These are phyloP conservation scores for Aradophagus sp. DNA, from an alignment of 1,140 invertebrate genomes.

Conservation along the genomic window DNA sequence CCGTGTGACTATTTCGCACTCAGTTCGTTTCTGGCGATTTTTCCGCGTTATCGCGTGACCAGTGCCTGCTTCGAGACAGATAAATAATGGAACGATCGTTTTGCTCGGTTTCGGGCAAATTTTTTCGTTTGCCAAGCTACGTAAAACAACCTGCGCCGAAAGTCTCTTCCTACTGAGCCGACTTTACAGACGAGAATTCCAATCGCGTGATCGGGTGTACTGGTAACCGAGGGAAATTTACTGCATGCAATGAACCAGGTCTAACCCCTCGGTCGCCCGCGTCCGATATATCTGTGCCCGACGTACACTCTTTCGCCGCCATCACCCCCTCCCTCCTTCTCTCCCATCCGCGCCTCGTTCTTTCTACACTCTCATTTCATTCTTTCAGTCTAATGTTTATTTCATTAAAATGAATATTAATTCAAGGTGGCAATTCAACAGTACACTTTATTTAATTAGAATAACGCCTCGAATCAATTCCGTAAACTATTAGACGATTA, in stretches of 20 bases:
- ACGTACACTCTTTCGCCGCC: slow-evolving; percentile 19
- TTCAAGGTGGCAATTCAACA: no score
- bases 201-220: slow-evolving; percentile 63
- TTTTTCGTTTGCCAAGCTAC: slow-evolving; percentile 46
- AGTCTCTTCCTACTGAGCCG: slow-evolving; percentile 54
- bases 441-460: slow-evolving; percentile 25
- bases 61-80: slow-evolving; percentile 30
- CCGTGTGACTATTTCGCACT: slow-evolving; percentile 45
- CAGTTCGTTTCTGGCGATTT: slow-evolving; percentile 38
- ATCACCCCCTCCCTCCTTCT: slow-evolving; percentile 4
- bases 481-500: slow-evolving; percentile 39
- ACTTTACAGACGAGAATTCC: slow-evolving; percentile 59
- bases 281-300: slow-evolving; percentile 42
- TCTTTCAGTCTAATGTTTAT: no score
- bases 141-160: slow-evolving; percentile 38
- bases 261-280: slow-evolving; percentile 49
- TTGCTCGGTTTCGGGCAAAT: slow-evolving; percentile 46
- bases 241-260: slow-evolving; percentile 68
- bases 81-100: slow-evolving; percentile 61
- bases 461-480: slow-evolving; percentile 31
- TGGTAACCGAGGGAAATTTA: slow-evolving; percentile 67
- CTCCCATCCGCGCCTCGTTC: slow-evolving; percentile 4
- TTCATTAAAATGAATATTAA: no score
- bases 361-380: slow-evolving; percentile 22
- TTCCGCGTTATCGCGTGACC: slow-evolving; percentile 60